Conservation (phyloP, 2,113 vertebrate species). For the Macrotis lagotis region DNA sequence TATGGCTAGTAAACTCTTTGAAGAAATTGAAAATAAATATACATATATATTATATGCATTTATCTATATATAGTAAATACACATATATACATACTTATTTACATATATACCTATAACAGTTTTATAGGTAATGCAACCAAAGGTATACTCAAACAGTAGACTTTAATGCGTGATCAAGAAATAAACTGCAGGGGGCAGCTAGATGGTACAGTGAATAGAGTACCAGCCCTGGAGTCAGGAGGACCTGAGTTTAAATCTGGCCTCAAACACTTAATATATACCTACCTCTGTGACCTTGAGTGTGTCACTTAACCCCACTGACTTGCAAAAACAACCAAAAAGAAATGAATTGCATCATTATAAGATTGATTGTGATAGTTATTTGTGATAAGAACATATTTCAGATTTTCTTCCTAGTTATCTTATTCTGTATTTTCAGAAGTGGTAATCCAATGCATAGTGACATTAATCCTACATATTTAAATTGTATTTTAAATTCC, state of each 20-base stretch:
- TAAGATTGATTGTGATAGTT: fast-evolving
- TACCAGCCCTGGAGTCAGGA: too few species aligned
- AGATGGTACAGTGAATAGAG: too few species aligned
- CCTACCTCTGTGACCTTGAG: too few species aligned
- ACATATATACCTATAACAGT: neutral
- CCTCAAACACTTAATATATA: too few species aligned
- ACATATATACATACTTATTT: too few species aligned
- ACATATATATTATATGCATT: too few species aligned
- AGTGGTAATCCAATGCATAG: slow-evolving; percentile 64
- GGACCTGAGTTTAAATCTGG: too few species aligned
- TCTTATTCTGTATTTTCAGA: slow-evolving; percentile 73
- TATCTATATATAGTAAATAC: too few species aligned
- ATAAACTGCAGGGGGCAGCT: too few species aligned
- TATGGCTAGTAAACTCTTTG: neutral
- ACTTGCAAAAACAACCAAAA: too few species aligned
- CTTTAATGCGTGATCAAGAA: fast-evolving
- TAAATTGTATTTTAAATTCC: neutral
- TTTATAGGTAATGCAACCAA: neutral
- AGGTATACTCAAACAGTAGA: fast-evolving
- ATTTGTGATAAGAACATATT: neutral
- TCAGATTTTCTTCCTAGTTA: slow-evolving; percentile 44
- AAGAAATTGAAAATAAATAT: neutral
- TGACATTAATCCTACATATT: slow-evolving; percentile 43
- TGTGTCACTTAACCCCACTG: too few species aligned
- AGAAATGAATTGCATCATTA: neutral